Percentiles rank a stretch among this genome's conserved stretches.
Conservation (phyloP, 2,888 invertebrate species). For the Harpagoxenus sublaevis region DNA sequence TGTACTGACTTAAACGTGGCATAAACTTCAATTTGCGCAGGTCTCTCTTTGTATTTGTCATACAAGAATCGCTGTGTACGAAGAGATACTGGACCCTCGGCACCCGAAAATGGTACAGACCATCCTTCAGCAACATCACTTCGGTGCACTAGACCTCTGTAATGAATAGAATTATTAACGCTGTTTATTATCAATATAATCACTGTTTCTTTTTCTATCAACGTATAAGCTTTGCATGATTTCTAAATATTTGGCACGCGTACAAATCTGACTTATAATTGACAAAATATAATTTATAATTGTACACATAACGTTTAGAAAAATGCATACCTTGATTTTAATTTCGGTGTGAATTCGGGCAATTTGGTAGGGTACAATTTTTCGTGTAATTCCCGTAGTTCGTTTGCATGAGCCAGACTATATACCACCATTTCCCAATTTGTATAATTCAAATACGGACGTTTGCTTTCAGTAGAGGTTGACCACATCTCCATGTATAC, state of each 20-base stretch:
- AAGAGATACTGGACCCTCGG: slow-evolving; percentile 94
- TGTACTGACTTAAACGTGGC: slow-evolving; percentile 86
- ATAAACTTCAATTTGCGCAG: slow-evolving; percentile 93
- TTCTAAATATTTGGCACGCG: not conserved
- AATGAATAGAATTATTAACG: slow-evolving; percentile 9
- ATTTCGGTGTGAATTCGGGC: slow-evolving; percentile 89
- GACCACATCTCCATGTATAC: slow-evolving; percentile 88
- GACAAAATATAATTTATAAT: not conserved
- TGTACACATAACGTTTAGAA: not conserved
- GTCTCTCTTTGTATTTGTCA: slow-evolving; percentile 90
- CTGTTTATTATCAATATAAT: not conserved
- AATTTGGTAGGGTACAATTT: slow-evolving; percentile 90
- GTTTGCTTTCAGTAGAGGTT: slow-evolving; percentile 66
- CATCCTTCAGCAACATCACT: slow-evolving; percentile 86
- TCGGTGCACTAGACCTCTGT: slow-evolving; percentile 86
- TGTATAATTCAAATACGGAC: slow-evolving; percentile 91
- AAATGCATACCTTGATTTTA: slow-evolving; percentile 87
- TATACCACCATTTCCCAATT: slow-evolving; percentile 96
- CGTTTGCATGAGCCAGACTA: slow-evolving; percentile 90
- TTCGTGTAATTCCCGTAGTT: slow-evolving; percentile 89
- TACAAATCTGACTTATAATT: not conserved
- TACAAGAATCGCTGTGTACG: slow-evolving; percentile 93
- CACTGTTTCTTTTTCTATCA: not conserved
- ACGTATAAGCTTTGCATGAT: slow-evolving; percentile 24
- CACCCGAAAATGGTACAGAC: slow-evolving; percentile 93